Percentiles rank a stretch among this genome's conserved stretches.
Conservation (phyloP, 2,113 vertebrate genomes). For the Indri indri region DNA sequence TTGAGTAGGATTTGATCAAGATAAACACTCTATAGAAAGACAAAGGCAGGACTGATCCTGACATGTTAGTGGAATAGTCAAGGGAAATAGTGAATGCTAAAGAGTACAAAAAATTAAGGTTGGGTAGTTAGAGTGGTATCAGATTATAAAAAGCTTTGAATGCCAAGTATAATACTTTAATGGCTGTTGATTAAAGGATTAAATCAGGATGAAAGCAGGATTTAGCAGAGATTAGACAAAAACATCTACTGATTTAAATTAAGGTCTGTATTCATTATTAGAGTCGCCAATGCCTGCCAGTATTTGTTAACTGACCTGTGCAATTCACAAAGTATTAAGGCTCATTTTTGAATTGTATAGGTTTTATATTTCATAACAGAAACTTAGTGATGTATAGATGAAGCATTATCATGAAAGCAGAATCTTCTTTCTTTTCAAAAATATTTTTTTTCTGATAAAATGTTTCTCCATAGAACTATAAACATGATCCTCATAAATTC, state of each 20-base stretch:
- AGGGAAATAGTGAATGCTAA: background rate
- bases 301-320: background rate
- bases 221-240: constrained; percentile 34
- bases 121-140: background rate
- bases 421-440: background rate
- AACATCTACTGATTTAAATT: background rate
- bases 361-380: constrained; percentile 26
- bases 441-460: constrained; percentile 23
- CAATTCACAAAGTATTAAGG: background rate
- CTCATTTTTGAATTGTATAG: background rate
- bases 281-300: background rate
- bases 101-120: background rate
- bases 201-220: background rate
- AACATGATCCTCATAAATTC: background rate
- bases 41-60: background rate
- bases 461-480: constrained; percentile 2
- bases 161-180: background rate
- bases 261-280: background rate
- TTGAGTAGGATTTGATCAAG: constrained; percentile 1
- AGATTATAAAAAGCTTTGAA: background rate
- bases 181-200: background rate
- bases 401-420: background rate
- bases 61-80: background rate
- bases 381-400: background rate
- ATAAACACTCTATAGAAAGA: background rate